These are phyloP conservation scores for Stramonita haemastoma DNA, from an alignment of 2,888 invertebrate genomes.

Conservation along the genomic window DNA sequence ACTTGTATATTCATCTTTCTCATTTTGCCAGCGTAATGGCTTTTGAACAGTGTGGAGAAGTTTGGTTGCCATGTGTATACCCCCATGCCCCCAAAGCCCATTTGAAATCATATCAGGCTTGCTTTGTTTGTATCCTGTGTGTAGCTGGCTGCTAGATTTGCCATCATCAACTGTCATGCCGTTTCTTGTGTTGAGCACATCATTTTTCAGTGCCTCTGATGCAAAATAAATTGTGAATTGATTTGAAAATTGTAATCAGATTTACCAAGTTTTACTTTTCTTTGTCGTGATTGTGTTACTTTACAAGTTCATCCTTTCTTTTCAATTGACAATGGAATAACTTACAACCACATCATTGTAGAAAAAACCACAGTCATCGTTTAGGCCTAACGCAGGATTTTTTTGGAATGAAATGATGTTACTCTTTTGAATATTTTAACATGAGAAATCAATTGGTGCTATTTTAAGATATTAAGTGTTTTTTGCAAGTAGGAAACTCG, in stretches of 20 bases:
- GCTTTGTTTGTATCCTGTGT: neutral
- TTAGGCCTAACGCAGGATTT: neutral
- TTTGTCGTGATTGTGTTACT: neutral
- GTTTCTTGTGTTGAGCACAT: neutral
- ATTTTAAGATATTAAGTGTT: neutral
- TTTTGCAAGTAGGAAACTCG: neutral
- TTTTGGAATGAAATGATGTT: neutral
- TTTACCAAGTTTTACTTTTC: neutral
- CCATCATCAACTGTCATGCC: neutral
- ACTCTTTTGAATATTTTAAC: neutral
- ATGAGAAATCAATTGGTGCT: constrained; percentile 27
- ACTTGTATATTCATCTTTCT: too few relatives aligned
- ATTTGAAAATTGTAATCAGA: neutral
- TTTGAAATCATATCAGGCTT: neutral
- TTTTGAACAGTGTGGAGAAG: too few relatives aligned
- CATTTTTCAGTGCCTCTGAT: constrained; percentile 23
- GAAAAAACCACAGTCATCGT: constrained; percentile 9
- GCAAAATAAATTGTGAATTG: constrained; percentile 12
- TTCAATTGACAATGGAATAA: neutral
- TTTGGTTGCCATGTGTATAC: too few relatives aligned
- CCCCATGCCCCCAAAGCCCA: neutral
- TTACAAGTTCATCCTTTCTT: neutral
- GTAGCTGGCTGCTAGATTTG: neutral
- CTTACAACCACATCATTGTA: constrained; percentile 1
- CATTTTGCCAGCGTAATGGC: too few relatives aligned